A percentile compares a stretch with the other conserved stretches of the same genome.
phyloP scores from a whole-genome alignment of 2,797 vertebrate species.

The Simalia tracyae region DNA sequence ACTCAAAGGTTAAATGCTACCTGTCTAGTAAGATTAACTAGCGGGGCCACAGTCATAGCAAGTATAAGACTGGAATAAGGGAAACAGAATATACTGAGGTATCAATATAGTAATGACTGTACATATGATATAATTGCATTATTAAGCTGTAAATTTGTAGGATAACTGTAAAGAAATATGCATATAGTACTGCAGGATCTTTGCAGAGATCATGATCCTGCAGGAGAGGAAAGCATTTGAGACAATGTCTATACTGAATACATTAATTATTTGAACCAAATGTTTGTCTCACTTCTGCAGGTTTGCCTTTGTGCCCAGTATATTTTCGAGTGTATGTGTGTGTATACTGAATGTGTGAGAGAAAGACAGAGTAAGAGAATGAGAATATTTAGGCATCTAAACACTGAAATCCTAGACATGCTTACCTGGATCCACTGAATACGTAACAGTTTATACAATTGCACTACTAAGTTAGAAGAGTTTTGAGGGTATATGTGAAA shows the following conservation, averaged over 20 bases:
- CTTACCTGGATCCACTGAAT: background rate
- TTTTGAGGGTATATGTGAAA: background rate
- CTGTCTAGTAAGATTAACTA: conserved; percentile 59
- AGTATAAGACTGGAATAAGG: background rate
- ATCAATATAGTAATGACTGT: background rate
- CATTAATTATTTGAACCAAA: background rate
- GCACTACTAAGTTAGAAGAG: background rate
- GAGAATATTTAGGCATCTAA: conserved; percentile 2
- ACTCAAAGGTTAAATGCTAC: conserved; percentile 46
- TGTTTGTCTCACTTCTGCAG: background rate
- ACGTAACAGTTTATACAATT: background rate
- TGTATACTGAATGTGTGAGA: too few species aligned
- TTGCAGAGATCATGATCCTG: background rate
- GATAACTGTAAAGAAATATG: conserved; percentile 3
- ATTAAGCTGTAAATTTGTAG: background rate
- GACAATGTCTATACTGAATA: background rate
- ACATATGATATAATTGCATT: background rate
- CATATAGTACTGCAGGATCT: background rate
- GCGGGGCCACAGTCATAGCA: rapidly evolving
- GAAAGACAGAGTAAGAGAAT: background rate
- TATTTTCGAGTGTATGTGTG: background rate
- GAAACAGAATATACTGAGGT: background rate
- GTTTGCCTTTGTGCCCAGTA: background rate
- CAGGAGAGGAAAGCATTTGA: background rate
- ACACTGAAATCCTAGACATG: background rate